Percentiles rank a stretch among this genome's conserved stretches.
Evolutionary conservation across 2,113 vertebrate species (phyloP).

Genomic region (Agapornis roseicollis): DNA sequence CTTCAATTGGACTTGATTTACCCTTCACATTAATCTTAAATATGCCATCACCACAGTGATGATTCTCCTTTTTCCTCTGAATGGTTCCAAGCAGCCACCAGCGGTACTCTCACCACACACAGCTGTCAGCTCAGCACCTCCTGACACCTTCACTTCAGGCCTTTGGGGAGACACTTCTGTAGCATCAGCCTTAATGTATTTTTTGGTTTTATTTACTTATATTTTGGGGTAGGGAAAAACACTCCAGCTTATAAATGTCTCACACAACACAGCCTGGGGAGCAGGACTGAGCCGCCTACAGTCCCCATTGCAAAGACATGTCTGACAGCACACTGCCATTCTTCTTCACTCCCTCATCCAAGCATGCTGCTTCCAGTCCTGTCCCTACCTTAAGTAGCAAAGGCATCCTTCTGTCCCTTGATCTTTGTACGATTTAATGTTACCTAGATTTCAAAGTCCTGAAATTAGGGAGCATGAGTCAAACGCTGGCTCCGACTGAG

Average conservation of each 20-base stretch:
- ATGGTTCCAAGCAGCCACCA: background rate
- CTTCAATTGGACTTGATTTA: background rate
- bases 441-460: background rate
- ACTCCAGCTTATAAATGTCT: accelerated
- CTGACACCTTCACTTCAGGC: background rate
- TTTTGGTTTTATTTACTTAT: background rate
- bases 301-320: background rate
- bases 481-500: background rate
- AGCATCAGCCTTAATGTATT: background rate
- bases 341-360: background rate
- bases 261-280: background rate
- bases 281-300: background rate
- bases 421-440: background rate
- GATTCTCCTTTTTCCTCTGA: background rate
- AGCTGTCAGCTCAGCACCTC: background rate
- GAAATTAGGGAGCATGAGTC: background rate
- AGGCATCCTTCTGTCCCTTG: background rate
- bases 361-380: background rate
- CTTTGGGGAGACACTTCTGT: background rate
- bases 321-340: background rate
- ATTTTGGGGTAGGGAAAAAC: background rate
- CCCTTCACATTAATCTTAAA: background rate
- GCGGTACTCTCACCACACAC: background rate
- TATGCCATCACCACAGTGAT: background rate
- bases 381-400: background rate